Conservation (phyloP, 2,888 invertebrate species). For the Diaprepes abbreviatus region DNA sequence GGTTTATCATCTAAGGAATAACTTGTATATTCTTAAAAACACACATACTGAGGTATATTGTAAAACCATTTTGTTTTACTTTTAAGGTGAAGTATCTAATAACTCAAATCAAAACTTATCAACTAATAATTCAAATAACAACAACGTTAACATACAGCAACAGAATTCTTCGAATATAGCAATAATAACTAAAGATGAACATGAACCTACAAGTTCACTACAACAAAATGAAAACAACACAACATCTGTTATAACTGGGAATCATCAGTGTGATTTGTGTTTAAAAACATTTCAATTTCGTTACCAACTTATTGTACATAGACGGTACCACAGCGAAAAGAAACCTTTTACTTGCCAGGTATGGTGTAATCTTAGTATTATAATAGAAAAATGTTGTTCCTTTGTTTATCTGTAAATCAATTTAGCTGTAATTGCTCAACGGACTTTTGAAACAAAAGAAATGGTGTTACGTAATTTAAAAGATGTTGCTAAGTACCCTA, state of each 20-base stretch:
- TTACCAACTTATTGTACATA: slow-evolving; percentile 87
- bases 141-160: slow-evolving; percentile 49
- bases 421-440: no score
- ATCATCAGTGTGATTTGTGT: slow-evolving; percentile 86
- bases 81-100: slow-evolving; percentile 50
- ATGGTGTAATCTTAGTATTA: not conserved
- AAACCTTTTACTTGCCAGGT: slow-evolving; percentile 82
- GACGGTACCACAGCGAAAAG: slow-evolving; percentile 87
- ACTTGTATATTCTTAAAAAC: no score
- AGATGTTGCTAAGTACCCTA: no score
- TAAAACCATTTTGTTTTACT: not conserved
- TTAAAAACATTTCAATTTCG: slow-evolving; percentile 90
- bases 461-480: no score
- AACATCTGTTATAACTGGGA: slow-evolving; percentile 73
- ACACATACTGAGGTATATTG: no score
- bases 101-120: slow-evolving; percentile 48
- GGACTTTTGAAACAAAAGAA: no score
- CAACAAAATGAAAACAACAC: slow-evolving; percentile 61
- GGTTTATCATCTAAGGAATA: no score
- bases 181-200: slow-evolving; percentile 68
- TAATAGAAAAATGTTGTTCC: no score
- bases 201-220: slow-evolving; percentile 71
- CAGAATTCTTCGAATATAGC: slow-evolving; percentile 49
- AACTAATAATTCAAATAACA: slow-evolving; percentile 28
- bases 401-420: no score